Evolutionary conservation across 37 sponge, comb jelly and placozoan species (phyloP), one percentile per base, ranked within the genome.

Genomic region (Cliona cf. orientalis): DNA sequence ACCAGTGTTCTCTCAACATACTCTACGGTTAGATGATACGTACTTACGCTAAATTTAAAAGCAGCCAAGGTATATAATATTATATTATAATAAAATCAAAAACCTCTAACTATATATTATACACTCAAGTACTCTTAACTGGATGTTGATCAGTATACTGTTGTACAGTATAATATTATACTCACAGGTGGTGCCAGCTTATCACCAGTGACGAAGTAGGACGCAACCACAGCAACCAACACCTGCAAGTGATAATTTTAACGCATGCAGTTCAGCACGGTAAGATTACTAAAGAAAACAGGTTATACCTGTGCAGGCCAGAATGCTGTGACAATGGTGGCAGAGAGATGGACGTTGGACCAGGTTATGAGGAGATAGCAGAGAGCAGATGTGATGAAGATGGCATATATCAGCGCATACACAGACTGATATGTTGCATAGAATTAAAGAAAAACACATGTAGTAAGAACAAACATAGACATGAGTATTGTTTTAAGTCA

Each of bases 321-420:
- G 75, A 92, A 96, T 22, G 93, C 96, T 41, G 96, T 87, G 26
- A 92, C 91, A 11, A 96, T 42, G 25, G 87, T 81, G 42, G 90
- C 43, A 46, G 88, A 74, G 31, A 90, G 67, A 29, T 92, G 89
- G 22, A 83, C 46, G 58, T 89, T 92, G 36, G 88, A 62, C 96
- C 96, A 96, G 12, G 91, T 86, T 68, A 92, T 58, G 35, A 96
- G 82, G 38, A 92, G 72, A 60, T 89, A 96, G 81, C 96, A 96
- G 25, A 96, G 73, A 67, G 88, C 87, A 1, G 93, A 90, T 12
- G 91, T 69, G 41, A 96, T 86, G 60, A 96, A 87, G 37, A 92
- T 67, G 31, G 93, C 91, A 75, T 92, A 96, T 5, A 92, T 80
- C 36, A 96, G 79, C 49, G 85, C 90, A 76, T 74, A 79, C 65